phyloP scores from a whole-genome alignment of 2,113 vertebrate genomes.

The Piprites chloris region DNA sequence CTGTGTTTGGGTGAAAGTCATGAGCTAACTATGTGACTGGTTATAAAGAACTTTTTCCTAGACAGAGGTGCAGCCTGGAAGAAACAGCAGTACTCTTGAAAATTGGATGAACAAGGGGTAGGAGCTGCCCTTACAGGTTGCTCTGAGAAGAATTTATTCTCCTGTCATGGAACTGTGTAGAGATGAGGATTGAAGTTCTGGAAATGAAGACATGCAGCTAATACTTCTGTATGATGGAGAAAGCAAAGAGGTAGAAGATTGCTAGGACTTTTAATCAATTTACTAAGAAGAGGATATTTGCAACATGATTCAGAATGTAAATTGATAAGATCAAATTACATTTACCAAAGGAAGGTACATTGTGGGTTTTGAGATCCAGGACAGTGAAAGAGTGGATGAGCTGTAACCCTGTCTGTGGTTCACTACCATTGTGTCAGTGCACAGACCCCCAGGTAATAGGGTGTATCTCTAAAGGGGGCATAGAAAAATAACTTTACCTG shows the following conservation, averaged over 20 bases:
- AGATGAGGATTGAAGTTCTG: background rate
- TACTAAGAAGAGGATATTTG: background rate
- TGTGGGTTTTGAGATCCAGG: background rate
- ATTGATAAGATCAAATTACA: background rate
- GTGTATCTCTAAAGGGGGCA: background rate
- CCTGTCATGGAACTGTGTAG: background rate
- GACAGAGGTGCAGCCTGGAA: background rate
- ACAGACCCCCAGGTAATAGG: background rate
- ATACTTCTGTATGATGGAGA: background rate
- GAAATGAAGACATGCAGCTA: background rate
- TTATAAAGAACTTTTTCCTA: background rate
- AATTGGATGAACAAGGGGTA: background rate
- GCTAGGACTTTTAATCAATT: background rate
- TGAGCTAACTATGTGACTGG: background rate
- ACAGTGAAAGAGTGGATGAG: background rate
- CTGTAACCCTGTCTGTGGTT: background rate
- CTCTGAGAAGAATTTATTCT: background rate
- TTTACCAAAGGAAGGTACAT: background rate
- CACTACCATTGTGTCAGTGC: background rate
- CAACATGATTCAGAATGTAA: background rate
- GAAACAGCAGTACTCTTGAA: background rate
- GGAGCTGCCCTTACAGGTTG: background rate
- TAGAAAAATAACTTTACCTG: background rate
- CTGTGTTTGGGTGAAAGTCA: background rate
- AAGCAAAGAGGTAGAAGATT: background rate